Base-by-base conservation (phyloP, 2,113 vertebrate genomes). In the Oryzias woworae region DNA sequence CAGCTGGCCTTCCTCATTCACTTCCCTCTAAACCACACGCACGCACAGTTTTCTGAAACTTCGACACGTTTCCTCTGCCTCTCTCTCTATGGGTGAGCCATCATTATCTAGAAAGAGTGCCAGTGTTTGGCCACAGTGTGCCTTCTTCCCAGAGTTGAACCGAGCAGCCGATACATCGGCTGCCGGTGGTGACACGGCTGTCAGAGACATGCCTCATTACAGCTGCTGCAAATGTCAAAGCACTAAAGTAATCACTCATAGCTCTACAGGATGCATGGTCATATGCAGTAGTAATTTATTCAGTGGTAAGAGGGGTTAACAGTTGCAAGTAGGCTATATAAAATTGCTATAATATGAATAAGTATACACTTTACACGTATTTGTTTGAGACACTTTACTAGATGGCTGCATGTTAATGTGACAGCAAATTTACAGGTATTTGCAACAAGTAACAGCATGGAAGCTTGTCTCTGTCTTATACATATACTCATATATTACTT, bases 191-290 rank as follows among this genome's bases (percentile, higher is more conserved):
- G 90, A 90, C 91, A 92, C 82, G 79, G 85, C 88, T 90, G 82
- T 90, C 87, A 86, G 71, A 88, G 90, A 83, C 90, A 86, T 86
- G 87, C 89, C 91, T 91, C 90, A 92, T 92, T 92, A 92, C 83
- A 78, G 82, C 88, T 60, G 81, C 78, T 80, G 87, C 83, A 91
- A 92, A 91, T 92, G 91, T 91, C 90, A 92, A 87, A 91, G 88
- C 89, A 89, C 90, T 86, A 87, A 89, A 88, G 89, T 79, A 89
- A 85, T 90, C 90, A 88, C 85, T 89, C 85, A 75, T 77, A 66
- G 73, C 85, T 86, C 86, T 24, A 69, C 79, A 58, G 87, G 88
- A 89, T 88, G 88, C 81, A 66, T 59, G 84, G 77, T 80, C 85
- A 82, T 54, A 58, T 66, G 54, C 51, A 45, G 62, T 54, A 20